phyloP scores from a whole-genome alignment of 2,888 invertebrate species.

The Thecocarcelia acutangulata region DNA sequence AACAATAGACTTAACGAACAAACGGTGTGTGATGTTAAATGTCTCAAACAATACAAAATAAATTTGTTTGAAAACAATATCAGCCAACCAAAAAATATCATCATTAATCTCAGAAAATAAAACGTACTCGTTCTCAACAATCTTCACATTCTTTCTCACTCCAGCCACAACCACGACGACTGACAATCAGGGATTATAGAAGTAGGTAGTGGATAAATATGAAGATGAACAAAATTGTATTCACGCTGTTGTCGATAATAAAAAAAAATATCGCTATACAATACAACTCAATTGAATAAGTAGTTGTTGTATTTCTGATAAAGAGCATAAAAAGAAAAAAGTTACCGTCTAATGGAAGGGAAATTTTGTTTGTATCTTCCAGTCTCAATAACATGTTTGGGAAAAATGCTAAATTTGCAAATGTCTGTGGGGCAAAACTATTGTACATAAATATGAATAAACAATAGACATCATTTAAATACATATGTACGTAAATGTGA shows the following conservation, averaged over 20 bases:
- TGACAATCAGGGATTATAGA: slow-evolving; percentile 34
- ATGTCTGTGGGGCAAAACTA: neutral
- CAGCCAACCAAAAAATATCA: slow-evolving; percentile 48
- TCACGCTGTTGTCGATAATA: slow-evolving; percentile 10
- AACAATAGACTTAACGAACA: slow-evolving; percentile 47
- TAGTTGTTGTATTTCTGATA: slow-evolving; percentile 41
- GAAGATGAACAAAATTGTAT: neutral
- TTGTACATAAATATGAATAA: slow-evolving; percentile 33
- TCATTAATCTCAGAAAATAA: neutral
- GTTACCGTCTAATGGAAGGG: slow-evolving; percentile 44
- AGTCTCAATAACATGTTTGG: slow-evolving; percentile 28
- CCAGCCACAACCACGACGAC: neutral
- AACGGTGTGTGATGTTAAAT: slow-evolving; percentile 40
- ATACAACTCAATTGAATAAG: slow-evolving; percentile 61
- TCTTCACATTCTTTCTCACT: neutral
- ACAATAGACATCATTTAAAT: slow-evolving; percentile 14
- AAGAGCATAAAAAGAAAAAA: slow-evolving; percentile 50
- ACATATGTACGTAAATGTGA: slow-evolving; percentile 48
- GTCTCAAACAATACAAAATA: slow-evolving; percentile 45
- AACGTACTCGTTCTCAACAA: slow-evolving; percentile 5
- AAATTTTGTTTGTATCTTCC: slow-evolving; percentile 10
- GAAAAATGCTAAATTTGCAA: slow-evolving; percentile 18
- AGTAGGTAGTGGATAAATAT: neutral
- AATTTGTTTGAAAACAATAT: slow-evolving; percentile 59
- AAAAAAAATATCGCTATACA: slow-evolving; percentile 47